Evolutionary conservation across 2,113 vertebrate genomes (phyloP).

Genomic region (Recurvirostra avosetta): DNA sequence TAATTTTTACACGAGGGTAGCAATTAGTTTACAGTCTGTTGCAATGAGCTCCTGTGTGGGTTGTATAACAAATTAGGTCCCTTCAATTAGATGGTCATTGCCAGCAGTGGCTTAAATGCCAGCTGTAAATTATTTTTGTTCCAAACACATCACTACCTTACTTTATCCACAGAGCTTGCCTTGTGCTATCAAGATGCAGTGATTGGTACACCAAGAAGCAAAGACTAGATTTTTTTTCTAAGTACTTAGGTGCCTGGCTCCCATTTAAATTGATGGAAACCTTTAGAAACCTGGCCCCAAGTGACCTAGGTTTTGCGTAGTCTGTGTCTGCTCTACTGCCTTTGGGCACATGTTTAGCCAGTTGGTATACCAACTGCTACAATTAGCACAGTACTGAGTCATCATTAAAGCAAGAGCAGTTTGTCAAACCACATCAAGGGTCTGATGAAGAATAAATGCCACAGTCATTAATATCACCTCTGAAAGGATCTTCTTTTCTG

Average conservation of each 20-base stretch:
- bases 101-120: background rate
- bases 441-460: background rate
- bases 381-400: background rate
- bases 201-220: background rate
- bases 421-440: background rate
- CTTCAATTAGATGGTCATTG: background rate
- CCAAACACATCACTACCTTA: background rate
- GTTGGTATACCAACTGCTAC: background rate
- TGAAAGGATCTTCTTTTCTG: background rate
- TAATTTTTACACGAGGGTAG: background rate
- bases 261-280: background rate
- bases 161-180: background rate
- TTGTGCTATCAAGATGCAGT: background rate
- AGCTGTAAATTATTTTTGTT: background rate
- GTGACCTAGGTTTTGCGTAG: background rate
- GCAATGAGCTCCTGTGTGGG: background rate
- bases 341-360: background rate
- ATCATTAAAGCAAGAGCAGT: background rate
- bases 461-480: background rate
- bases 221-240: background rate
- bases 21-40: conserved; percentile 17
- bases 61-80: background rate
- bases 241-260: background rate
- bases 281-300: background rate
- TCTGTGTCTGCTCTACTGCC: background rate